Base-by-base conservation (phyloP, 1,140 invertebrate genomes). In the Oreohelix idahoensis region DNA sequence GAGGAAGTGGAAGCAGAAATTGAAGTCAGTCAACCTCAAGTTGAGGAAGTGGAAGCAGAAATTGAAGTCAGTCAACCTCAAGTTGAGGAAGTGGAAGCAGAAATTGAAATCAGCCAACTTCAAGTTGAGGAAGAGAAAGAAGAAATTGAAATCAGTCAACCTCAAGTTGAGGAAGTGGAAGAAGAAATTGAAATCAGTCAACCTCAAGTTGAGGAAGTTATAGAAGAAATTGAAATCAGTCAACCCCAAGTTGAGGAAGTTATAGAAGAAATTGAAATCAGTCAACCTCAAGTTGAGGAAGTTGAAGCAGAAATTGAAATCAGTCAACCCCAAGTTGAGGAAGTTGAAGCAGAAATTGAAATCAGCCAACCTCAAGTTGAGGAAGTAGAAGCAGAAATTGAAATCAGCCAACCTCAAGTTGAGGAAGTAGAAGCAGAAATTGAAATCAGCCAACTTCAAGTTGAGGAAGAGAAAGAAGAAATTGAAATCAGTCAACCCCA, bases 31-130 rank as follows among this genome's bases (percentile, higher is more conserved):
- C 38, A 71, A 23, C 26, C 42, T 23, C n/a, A 70, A 78, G 58
- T 63, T 45, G 82, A 86, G 38, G 85, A 86, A 29, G 83, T 69
- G 51, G 81, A 85, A 49, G 70, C 42, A 29, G 66, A 81, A 51
- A 63, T 49, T 38, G 81, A 66, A 76, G 73, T 66, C 66, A 79
- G 80, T 49, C 39, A 45, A 26, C 69, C 83, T 38, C 71, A 86
- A 79, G 32, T 63, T 29, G 71, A 82, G 71, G 76, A 51, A 36
- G 71, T 71, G 8, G 84, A 84, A 84, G 66, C 5, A 23, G 79
- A 80, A 32, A 42, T 71, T 29, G 38, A 49, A 39, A 49, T 70
- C 29, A 51, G 15, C 13, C 23, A 70, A 49, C 42, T 36, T 42
- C 51, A 80, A 80, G 71, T 73, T 26, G 81, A 86, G 35, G 79